A percentile compares a stretch with the other conserved stretches of the same genome.
phyloP scores from a whole-genome alignment of 2,113 vertebrate species.

The Leptodactylus fuscus region DNA sequence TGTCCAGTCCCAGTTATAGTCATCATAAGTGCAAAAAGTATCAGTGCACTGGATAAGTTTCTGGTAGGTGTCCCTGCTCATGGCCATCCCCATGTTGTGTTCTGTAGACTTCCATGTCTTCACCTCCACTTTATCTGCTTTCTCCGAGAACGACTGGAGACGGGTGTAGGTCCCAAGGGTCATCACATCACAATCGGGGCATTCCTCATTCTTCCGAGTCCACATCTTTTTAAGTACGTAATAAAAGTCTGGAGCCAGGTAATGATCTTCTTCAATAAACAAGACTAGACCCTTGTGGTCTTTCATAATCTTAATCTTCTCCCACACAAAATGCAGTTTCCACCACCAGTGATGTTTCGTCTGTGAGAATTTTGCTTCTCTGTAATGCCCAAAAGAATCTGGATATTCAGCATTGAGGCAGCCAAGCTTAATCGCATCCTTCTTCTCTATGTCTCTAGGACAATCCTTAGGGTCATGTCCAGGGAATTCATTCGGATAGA shows the following conservation, averaged over 20 bases:
- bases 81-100: slow-evolving; percentile 98
- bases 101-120: slow-evolving; percentile 98
- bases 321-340: slow-evolving; percentile 98
- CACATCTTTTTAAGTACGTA: slow-evolving; percentile 86
- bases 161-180: slow-evolving; percentile 89
- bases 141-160: slow-evolving; percentile 78
- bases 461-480: slow-evolving; percentile 94
- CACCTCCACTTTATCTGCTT: slow-evolving; percentile 90
- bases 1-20: slow-evolving; percentile 99
- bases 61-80: slow-evolving; percentile 86
- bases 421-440: slow-evolving; percentile 86
- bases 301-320: slow-evolving; percentile 82
- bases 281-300: slow-evolving; percentile 85
- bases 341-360: slow-evolving; percentile 99
- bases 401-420: slow-evolving; percentile 97
- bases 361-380: slow-evolving; percentile 95
- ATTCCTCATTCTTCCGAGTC: slow-evolving; percentile 79
- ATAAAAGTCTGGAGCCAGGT: slow-evolving; percentile 89
- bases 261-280: slow-evolving; percentile 96
- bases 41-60: slow-evolving; percentile 90
- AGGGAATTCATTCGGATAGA: slow-evolving; percentile 94
- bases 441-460: slow-evolving; percentile 87
- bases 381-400: slow-evolving; percentile 96
- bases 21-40: slow-evolving; percentile 96
- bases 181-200: slow-evolving; percentile 89